Percentiles rank a stretch among this genome's conserved stretches.
Conservation (phyloP, 2,113 vertebrate species). For the Eulemur rufifrons region DNA sequence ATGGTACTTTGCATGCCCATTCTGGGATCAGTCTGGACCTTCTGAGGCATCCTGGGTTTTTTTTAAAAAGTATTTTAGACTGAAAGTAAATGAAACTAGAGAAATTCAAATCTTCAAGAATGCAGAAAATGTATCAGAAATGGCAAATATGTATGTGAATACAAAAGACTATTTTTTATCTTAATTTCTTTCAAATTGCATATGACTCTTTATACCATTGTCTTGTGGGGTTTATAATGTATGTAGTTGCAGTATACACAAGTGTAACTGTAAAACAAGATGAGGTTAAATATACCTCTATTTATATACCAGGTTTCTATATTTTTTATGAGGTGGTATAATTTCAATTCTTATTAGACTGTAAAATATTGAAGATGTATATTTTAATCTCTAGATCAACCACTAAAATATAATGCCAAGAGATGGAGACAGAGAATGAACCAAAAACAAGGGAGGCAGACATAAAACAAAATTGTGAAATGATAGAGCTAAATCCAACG, state of each 20-base stretch:
- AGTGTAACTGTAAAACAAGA: background rate
- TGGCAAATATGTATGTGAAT: background rate
- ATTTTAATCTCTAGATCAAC: background rate
- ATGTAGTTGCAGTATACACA: background rate
- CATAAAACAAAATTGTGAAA: background rate
- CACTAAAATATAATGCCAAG: background rate
- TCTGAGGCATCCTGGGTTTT: background rate
- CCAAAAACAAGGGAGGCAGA: background rate
- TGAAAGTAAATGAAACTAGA: background rate
- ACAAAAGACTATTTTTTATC: background rate
- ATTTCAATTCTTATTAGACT: background rate
- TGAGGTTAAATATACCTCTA: background rate
- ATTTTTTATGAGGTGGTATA: background rate
- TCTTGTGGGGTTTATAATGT: background rate
- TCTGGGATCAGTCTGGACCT: background rate
- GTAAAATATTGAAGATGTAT: background rate
- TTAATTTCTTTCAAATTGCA: background rate
- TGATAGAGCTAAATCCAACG: background rate
- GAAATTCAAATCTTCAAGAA: background rate
- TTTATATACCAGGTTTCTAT: background rate
- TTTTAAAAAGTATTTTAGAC: background rate
- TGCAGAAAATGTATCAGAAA: background rate
- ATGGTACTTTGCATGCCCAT: background rate
- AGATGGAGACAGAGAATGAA: background rate
- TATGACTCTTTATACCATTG: background rate